A percentile compares a stretch with the other conserved stretches of the same genome.
Conservation (phyloP, 2,888 invertebrate genomes). For the Phengaris arion region DNA sequence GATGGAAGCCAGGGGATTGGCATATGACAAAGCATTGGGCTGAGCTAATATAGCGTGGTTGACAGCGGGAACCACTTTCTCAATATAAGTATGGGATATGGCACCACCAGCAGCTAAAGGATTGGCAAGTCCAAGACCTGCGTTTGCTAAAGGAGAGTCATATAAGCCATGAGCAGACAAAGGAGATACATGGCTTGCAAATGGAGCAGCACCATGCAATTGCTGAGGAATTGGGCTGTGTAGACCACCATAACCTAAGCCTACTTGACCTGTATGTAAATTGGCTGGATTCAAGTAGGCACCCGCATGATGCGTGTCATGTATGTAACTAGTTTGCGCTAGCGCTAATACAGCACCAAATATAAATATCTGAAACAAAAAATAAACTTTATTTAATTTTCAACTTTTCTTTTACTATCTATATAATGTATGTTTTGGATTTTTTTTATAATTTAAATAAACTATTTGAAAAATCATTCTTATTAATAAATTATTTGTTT, state of each 20-base stretch:
- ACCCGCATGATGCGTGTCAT: neutral
- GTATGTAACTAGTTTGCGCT: slow-evolving; percentile 47
- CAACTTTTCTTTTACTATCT: neutral
- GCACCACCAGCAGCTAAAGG: slow-evolving; percentile 35
- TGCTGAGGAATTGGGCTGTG: slow-evolving; percentile 4
- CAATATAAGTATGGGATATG: slow-evolving; percentile 29
- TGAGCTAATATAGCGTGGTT: slow-evolving; percentile 33
- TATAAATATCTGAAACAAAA: slow-evolving; percentile 57
- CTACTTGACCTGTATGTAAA: slow-evolving; percentile 31
- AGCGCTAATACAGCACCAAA: slow-evolving; percentile 63
- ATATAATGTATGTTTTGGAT: no score
- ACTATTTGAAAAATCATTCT: no score
- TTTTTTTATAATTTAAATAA: no score
- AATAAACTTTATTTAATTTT: neutral
- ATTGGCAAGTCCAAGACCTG: slow-evolving; percentile 3
- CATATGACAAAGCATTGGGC: slow-evolving; percentile 39
- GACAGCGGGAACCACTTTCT: slow-evolving; percentile 1
- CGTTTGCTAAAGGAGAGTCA: slow-evolving; percentile 25
- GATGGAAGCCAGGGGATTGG: slow-evolving; percentile 37
- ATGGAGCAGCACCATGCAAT: slow-evolving; percentile 1
- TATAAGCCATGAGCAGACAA: slow-evolving; percentile 4
- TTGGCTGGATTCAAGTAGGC: slow-evolving; percentile 7
- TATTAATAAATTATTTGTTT: no score
- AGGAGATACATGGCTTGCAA: neutral
- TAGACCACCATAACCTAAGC: slow-evolving; percentile 51